Evolutionary conservation across 2,888 invertebrate genomes (phyloP), one percentile per base, ranked within the genome.

Genomic region (Caenorhabditis uteleia): DNA sequence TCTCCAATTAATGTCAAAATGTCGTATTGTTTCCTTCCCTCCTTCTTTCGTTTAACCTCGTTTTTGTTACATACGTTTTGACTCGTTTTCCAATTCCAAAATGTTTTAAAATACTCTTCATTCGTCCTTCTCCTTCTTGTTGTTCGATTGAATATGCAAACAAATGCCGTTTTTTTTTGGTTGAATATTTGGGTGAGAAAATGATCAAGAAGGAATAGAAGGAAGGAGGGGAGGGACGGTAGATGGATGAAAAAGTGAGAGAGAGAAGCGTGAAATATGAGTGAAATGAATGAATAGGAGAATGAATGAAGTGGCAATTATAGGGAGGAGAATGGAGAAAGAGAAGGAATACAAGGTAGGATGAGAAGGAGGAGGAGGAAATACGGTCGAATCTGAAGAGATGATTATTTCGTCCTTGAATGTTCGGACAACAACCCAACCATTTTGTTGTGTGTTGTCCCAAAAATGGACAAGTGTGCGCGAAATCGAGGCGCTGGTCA

Each of bases 41-140:
- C n/a, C n/a, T n/a, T n/a, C 7, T 7, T 7, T 7, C 14, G 20
- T 5, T n/a, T 14, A n/a, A 34, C 5, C 7, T 34, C n/a, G 8
- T 14, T 34, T 21, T 10, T 38, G 16, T 25, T 25, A 34, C 59
- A 42, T 10, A 61, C 61, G 55, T 48, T 16, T 61, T 61, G 0
- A 26, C 42, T 1, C 55, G 33, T 20, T 46, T 50, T 34, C 61
- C 46, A 18, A 61, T 38, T 3, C 54, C 53, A 27, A 61, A 42
- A 23, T 61, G 61, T 43, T 55, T 54, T 20, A 61, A 27, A 49
- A 61, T 54, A 55, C 54, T 61, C 39, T 42, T 48, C 61, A 61
- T 60, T 12, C 23, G 25, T 25, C n/a, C 16, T 43, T 27, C 10
- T 18, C 5, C n/a, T 4, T 5, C 8, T 25, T 23, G 29, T 46